These are phyloP conservation scores for Sibirionetta formosa DNA, from an alignment of 2,797 vertebrate species.

Conservation along the genomic window DNA sequence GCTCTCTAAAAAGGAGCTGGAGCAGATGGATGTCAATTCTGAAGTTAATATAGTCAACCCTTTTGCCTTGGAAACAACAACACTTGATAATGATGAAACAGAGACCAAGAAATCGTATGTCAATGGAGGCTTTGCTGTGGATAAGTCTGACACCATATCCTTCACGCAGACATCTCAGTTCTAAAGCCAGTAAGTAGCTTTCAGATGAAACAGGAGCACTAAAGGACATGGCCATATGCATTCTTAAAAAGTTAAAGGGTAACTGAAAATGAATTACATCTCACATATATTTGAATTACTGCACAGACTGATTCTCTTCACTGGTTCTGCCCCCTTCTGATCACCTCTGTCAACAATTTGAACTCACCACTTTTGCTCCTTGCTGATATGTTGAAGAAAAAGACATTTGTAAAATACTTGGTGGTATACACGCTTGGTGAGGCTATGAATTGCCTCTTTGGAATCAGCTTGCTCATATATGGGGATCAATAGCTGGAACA, in stretches of 20 bases:
- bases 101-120: conserved; percentile 94
- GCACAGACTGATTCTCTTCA: conserved; percentile 55
- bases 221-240: conserved; percentile 50
- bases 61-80: conserved; percentile 90
- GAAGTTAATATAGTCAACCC: conserved; percentile 95
- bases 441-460: conserved; percentile 52
- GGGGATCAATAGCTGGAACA: conserved; percentile 38
- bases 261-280: conserved; percentile 18
- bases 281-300: conserved; percentile 64
- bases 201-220: conserved; percentile 3
- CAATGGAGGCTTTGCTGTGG: conserved; percentile 95
- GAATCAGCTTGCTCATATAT: conserved; percentile 55
- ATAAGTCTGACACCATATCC: conserved; percentile 96
- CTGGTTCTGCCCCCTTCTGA: background rate
- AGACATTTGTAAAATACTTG: conserved; percentile 46
- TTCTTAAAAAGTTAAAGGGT: conserved; percentile 55
- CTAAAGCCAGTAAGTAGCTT: conserved; percentile 78
- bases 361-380: conserved; percentile 49
- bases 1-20: conserved; percentile 93
- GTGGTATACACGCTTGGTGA: background rate
- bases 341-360: conserved; percentile 46
- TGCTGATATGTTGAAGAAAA: conserved; percentile 42
- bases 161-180: conserved; percentile 99
- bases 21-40: conserved; percentile 91
- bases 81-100: conserved; percentile 88